Evolutionary conservation across 64 coral and sea anemone genomes (phyloP), one percentile per base, ranked within the genome.

Genomic region (Montipora sp.): DNA sequence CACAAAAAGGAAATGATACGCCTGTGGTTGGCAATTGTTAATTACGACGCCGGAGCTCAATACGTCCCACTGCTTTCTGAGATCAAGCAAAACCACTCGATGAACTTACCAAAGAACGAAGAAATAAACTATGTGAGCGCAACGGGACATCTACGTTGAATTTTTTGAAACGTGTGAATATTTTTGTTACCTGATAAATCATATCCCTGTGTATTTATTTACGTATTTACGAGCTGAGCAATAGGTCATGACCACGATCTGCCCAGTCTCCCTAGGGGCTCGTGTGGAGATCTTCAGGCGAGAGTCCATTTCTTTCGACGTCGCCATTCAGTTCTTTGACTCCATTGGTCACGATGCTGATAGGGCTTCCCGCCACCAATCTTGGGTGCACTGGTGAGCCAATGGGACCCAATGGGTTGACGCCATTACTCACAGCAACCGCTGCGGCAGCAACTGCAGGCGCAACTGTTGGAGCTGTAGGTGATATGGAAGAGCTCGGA

Each of bases 371-470:
- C 9, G 71, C 61, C 61, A 86, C 48, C 36, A 59, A 79, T 61
- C 77, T 73, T 13, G 77, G 58, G 83, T 93, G 91, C 91, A 93
- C 86, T 47, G 91, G 91, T 6, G 91, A 93, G 22, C 91, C 91
- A 57, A 93, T 93, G 16, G 84, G 95, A 61, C 77, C 95, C 91
- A 78, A 82, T 8, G 69, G 94, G 89, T 80, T 93, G 68, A 59
- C 92, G 5, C 92, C 89, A 87, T 90, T 48, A 69, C 93, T 94
- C 18, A 93, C 91, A 57, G 95, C 93, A 70, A 92, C 95, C 80
- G 89, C 96, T 27, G 98, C 98, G 55, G 98, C 98, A 73, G 94
- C 98, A 15, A 99, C 98, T 71, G 98, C 98, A 5, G 98, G 98
- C 46, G 98, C 98, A 81, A 99, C 98, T 58, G 98, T 99, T 65